Base-by-base conservation (phyloP, 2,888 invertebrate species). In the Nymphalis c-album region DNA sequence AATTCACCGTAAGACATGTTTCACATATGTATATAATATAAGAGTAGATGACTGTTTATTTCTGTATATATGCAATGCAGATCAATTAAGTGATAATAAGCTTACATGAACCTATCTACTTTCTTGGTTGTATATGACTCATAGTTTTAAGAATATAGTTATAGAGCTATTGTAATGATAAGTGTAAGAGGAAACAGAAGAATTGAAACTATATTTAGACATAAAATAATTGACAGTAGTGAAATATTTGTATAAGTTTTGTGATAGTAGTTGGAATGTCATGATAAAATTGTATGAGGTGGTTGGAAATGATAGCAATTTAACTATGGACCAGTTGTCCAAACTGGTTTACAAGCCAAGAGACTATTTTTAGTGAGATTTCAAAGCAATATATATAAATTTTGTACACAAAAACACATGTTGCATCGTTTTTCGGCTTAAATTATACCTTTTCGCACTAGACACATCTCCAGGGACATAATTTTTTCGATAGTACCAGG, bases 371-470 rank as follows among this genome's bases (percentile, higher is more conserved):
- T 68, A 72, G 50, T 57, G 35, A 51, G 62, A 55, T 47, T 63
- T 63, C 63, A 60, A 70, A 66, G 70, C 59, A 64, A 70, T 85
- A 87, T 85, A 87, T 83, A 85, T 84, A 79, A n/a, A 83, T 80
- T 78, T 78, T 72, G 75, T 75, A 76, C 81, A 81, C 77, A 81
- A 85, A 84, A 77, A 75, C 75, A 77, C 88, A 87, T 86, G 87
- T 85, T 84, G 85, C 80, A 83, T 86, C 84, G 85, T 86, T 87
- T 86, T 87, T 84, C 78, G 70, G 75, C 72, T 71, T 66, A 67
- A 70, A 77, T 75, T 77, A 74, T 73, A 73, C 69, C 73, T 75
- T 75, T 76, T 75, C 75, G 76, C 74, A 73, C 74, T 74, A 76
- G 76, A 75, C 78, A 78, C 73, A 71, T 74, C 76, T 67, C 40